Conservation (phyloP, 2,888 invertebrate species). For the Sinopyrophorus schimmeli region DNA sequence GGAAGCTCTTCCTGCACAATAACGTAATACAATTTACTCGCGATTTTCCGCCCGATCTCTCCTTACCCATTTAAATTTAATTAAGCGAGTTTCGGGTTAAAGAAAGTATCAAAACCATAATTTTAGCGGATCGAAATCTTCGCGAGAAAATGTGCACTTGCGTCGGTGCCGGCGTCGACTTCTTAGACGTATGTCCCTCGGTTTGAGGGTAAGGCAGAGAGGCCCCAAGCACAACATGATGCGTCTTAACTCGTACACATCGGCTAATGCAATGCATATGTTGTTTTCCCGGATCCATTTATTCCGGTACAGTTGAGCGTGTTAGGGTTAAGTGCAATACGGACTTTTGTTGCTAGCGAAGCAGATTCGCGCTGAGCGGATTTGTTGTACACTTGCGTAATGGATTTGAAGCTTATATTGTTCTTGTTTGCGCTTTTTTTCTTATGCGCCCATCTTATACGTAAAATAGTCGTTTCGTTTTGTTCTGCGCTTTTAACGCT, state of each 20-base stretch:
- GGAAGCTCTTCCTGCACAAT: background rate
- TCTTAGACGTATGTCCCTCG: conserved; percentile 18
- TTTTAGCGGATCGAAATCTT: conserved; percentile 11
- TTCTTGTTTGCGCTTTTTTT: conserved; percentile 15
- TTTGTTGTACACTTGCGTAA: conserved; percentile 25
- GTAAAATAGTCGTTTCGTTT: no score
- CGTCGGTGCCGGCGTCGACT: conserved; percentile 8
- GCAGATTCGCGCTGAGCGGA: conserved; percentile 30
- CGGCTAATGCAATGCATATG: conserved; percentile 52
- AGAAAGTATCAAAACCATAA: conserved; percentile 16
- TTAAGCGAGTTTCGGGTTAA: conserved; percentile 14
- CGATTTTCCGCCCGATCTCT: no score
- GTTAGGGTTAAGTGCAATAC: conserved; percentile 50
- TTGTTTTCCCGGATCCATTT: conserved; percentile 54
- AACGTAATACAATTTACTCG: conserved; percentile 4
- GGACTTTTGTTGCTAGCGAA: conserved; percentile 27
- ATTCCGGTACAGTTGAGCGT: conserved; percentile 49
- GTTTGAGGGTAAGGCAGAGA: conserved; percentile 12
- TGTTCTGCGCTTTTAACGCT: no score
- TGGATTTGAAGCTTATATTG: conserved; percentile 22
- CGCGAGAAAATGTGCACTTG: conserved; percentile 26
- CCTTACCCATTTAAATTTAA: conserved; percentile 27
- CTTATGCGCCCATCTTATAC: no score
- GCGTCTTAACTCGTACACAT: conserved; percentile 27
- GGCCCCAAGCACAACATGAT: conserved; percentile 13